Conservation (phyloP, 2,888 invertebrate species). For the Amaurobius ferox region DNA sequence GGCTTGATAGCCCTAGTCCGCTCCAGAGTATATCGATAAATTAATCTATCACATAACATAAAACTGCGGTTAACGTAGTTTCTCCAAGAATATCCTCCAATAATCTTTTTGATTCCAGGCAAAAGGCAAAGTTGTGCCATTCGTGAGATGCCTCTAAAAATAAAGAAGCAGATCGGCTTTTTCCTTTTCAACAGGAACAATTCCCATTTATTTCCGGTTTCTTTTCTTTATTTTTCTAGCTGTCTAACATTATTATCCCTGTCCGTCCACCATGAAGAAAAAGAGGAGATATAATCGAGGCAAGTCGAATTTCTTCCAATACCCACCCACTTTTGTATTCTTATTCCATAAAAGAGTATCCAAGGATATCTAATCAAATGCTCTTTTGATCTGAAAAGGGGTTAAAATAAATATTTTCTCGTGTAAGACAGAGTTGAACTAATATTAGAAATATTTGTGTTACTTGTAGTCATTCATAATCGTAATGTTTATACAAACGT, state of each 20-base stretch:
- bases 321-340: not conserved
- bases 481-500: too few relatives aligned
- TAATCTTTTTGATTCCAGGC: too few relatives aligned
- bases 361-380: not conserved
- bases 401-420: not conserved
- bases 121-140: conserved; percentile 56
- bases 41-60: too few relatives aligned
- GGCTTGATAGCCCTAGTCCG: too few relatives aligned
- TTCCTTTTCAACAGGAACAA: not conserved
- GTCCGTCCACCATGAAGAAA: not conserved
- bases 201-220: not conserved
- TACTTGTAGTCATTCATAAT: too few relatives aligned
- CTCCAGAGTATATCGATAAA: too few relatives aligned
- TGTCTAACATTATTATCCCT: conserved; percentile 12
- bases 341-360: not conserved
- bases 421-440: not conserved
- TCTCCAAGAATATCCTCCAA: too few relatives aligned
- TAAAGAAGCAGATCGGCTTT: conserved; percentile 19
- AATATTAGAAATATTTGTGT: too few relatives aligned
- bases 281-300: not conserved
- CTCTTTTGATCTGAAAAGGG: not conserved
- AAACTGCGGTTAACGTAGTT: too few relatives aligned
- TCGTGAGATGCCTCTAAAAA: conserved; percentile 47
- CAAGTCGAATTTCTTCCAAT: not conserved
- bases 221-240: not conserved